Evolutionary conservation across 1,140 invertebrate species (phyloP), one percentile per base, ranked within the genome.

Genomic region (Temnothorax longispinosus): DNA sequence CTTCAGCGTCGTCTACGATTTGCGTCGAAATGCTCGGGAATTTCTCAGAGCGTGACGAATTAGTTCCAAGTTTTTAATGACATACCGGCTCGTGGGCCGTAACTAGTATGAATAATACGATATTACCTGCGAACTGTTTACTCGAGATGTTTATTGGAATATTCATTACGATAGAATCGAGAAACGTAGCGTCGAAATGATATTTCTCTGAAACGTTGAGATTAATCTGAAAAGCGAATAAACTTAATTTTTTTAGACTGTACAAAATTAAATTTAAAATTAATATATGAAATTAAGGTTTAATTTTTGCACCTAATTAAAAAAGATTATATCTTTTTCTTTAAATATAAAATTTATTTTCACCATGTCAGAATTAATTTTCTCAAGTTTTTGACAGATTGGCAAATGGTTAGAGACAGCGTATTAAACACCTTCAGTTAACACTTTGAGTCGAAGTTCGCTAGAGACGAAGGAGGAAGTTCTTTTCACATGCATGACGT

Each of bases 11-110:
- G 52, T 58, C 15, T 58, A 50, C 18, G n/a, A 15, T 27, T 47
- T 32, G 11, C 65, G 56, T 11, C 47, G 8, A 32, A 58, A 60
- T 85, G 74, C 44, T 60, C 35, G 35, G 18, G 54, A 71, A 62
- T 82, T 86, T 81, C 77, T 69, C 54, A 6, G 8, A 72, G 44
- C 56, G 54, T 81, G 75, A 62, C 62, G 27, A 54, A 81, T 72
- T 81, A 65, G 38, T 50, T 69, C 11, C 60, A 32, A 85, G 27
- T 27, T 35, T 38, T 84, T 64, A 60, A 85, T 54, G 74, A 54
- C 60, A 47, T 44, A 54, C 44, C n/a, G 50, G n/a, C 35, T 52
- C 8, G 54, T 52, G 44, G 3, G 3, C 27, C 27, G 50, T 82
- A 82, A 72, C 41, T n/a, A n/a, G 11, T 15, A 21, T 27, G 38